phyloP scores from a whole-genome alignment of 2,797 vertebrate genomes.

The Malacoctenus gilli region DNA sequence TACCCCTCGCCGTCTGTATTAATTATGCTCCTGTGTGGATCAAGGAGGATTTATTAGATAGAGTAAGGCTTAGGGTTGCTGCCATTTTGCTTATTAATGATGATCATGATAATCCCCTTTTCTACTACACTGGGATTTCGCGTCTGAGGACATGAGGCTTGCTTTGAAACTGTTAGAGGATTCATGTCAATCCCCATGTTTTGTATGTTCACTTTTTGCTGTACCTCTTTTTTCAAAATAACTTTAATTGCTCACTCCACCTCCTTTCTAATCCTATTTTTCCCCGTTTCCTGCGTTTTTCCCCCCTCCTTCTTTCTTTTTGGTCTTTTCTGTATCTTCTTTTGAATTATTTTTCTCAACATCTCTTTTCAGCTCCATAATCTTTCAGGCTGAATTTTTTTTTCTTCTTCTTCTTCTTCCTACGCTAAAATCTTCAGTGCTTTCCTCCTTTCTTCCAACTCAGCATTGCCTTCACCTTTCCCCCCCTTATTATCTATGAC shows the following conservation, averaged over 20 bases:
- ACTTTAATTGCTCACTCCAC: slow-evolving; percentile 1
- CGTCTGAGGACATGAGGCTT: slow-evolving; percentile 42
- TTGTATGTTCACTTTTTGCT: not conserved
- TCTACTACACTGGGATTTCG: slow-evolving; percentile 59
- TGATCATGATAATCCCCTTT: slow-evolving; percentile 75
- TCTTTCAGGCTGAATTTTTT: not conserved
- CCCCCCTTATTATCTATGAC: slow-evolving; percentile 31
- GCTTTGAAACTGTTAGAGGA: slow-evolving; percentile 25
- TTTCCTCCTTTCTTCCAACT: not conserved
- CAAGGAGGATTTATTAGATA: slow-evolving; percentile 76
- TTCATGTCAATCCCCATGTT: slow-evolving; percentile 14
- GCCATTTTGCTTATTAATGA: slow-evolving; percentile 76
- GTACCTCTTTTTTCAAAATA: not conserved
- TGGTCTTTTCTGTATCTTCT: not conserved
- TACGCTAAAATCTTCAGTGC: not conserved
- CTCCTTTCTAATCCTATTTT: not conserved
- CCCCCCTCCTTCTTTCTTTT: not conserved
- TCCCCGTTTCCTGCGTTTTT: not conserved
- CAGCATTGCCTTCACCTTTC: slow-evolving; percentile 7
- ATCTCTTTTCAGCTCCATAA: not conserved
- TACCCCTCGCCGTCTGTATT: slow-evolving; percentile 65
- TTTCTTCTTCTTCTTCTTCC: not conserved
- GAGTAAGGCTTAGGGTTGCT: slow-evolving; percentile 67
- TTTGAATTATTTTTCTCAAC: not conserved
- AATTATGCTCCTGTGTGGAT: slow-evolving; percentile 74